Evolutionary conservation across 2,888 invertebrate genomes (phyloP), one percentile per base, ranked within the genome.

Genomic region (Nymphalis polychloros): DNA sequence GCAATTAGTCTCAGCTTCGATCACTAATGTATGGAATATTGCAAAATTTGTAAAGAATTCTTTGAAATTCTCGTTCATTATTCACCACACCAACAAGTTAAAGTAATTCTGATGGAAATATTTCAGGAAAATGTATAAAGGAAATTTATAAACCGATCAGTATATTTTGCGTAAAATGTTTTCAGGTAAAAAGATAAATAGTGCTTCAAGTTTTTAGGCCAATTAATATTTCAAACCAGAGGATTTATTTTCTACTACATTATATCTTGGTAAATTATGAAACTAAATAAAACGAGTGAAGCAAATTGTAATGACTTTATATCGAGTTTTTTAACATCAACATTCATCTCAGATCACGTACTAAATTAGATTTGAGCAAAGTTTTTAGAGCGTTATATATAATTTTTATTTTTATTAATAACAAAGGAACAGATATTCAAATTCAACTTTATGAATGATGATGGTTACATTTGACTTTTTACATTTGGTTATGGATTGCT

Each of bases 1-100:
- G 66, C 70, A 74, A 73, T 74, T 73, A 74, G 59, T 61, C 49
- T 20, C 63, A 71, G 69, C 67, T 70, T 69, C 61, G 70, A 70
- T 73, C 71, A 68, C 72, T 70, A 70, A 67, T 64, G 65, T 66
- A 66, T 57, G 41, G 57, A 41, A 59, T 68, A 70, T 65, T 27
- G 27, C 57, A 57, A 46, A 52, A 71, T 68, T 66, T 66, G 68
- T 70, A 46, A 46, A 7, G 20, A 59, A 47, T 65, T 67, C 65
- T 63, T 59, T 46, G 57, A 64, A 67, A 52, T 71, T 63, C 60
- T 63, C 57, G 57, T 66, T 59, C 63, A 63, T 61, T 68, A 52
- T 61, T 52, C 50, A 60, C 13, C 4, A 19, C 47, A 60, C 19
- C 13, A 19, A 60, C 17, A 48, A 27, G 17, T 17, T n/a, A 23